Base-by-base conservation (phyloP, 1,140 invertebrate genomes). In the Phocides pigmalion region DNA sequence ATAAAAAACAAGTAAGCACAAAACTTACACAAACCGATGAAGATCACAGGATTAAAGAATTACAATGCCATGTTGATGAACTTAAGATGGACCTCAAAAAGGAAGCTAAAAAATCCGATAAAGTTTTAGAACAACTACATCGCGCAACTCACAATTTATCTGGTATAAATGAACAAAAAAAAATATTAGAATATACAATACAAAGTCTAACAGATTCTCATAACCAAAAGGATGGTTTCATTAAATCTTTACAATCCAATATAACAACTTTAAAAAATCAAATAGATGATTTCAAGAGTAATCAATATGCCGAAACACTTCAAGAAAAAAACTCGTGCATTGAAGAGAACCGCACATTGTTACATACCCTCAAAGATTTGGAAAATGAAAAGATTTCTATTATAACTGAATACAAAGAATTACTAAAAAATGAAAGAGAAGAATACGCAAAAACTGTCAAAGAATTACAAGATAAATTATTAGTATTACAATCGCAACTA, bases 381-480 rank as follows among this genome's bases (percentile, higher is more conserved):
- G 89, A 92, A 79, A 76, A 67, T 15, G 88, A 92, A 42, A 92
- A 92, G 72, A 81, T 87, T 62, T 28, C 53, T 4, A 69, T 87
- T 11, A 72, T 87, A 17, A 50, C 61, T n/a, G 81, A 91, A 70
- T 92, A 89, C 58, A 87, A 89, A 73, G 74, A 84, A 59, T 62
- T 92, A 20, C 68, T 92, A 42, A 70, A 79, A 9, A 84, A 72
- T 12, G 90, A 92, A 75, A 85, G 87, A 71, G 66, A 80, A 11
- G 80, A 89, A 54, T 87, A 87, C 68, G 56, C 64, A 12, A 84
- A 87, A 74, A 77, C 74, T 58, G 69, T 87, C 15, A 81, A 82
- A 69, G 82, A 82, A 44, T 70, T 91, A 59, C 80, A 89, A 59
- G 49, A 42, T 6, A 87, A 86, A 73, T 67, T 90, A 37, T 56